Conservation (phyloP, 2,797 vertebrate species). For the Falco biarmicus region DNA sequence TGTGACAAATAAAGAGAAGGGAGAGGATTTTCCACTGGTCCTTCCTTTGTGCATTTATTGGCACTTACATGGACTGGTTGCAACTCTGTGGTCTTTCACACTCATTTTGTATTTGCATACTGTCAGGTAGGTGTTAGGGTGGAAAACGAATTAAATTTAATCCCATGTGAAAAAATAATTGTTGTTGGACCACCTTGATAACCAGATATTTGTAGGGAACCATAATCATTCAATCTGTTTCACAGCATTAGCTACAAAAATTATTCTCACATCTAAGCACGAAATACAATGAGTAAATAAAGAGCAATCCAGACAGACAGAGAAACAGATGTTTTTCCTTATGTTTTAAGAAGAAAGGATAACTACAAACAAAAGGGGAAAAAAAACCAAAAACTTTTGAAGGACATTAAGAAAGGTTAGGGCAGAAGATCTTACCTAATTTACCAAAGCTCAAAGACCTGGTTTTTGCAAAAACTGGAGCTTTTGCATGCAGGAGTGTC, state of each 20-base stretch:
- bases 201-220: neutral
- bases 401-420: neutral
- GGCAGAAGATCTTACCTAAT: neutral
- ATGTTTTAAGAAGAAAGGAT: neutral
- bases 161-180: neutral
- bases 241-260: neutral
- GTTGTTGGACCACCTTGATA: neutral
- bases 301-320: neutral
- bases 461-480: neutral
- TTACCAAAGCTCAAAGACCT: neutral
- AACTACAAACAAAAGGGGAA: neutral
- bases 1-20: neutral
- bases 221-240: neutral
- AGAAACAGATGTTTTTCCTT: neutral
- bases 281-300: neutral
- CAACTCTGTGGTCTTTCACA: neutral
- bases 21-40: neutral
- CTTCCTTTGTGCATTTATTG: neutral
- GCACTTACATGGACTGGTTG: neutral
- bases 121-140: neutral
- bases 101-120: neutral
- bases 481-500: neutral
- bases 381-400: neutral
- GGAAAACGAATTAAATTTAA: neutral
- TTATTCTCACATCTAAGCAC: neutral